A percentile compares a stretch with the other conserved stretches of the same genome.
phyloP scores from a whole-genome alignment of 2,888 invertebrate genomes.

The Kryphioiulus occultus region DNA sequence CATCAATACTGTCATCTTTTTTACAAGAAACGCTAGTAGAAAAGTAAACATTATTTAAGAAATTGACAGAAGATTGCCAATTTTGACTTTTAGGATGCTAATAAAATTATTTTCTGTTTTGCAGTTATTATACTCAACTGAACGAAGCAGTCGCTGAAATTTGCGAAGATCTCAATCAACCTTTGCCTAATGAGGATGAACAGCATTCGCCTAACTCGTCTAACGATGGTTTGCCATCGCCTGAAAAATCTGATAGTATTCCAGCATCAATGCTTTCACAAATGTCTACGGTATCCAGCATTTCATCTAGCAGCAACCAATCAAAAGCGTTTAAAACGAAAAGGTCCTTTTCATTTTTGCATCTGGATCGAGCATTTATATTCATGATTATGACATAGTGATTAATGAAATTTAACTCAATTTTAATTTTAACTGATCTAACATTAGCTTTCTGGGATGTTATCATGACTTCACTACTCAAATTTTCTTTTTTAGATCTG shows the following conservation, averaged over 20 bases:
- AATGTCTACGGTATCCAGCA: background rate
- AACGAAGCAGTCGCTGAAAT: conserved; percentile 43
- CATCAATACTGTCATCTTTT: conserved; percentile 44
- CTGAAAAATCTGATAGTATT: background rate
- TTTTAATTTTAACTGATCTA: too few species aligned
- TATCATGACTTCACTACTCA: too few species aligned
- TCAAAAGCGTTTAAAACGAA: background rate
- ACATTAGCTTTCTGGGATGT: too few species aligned
- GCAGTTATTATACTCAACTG: conserved; percentile 48
- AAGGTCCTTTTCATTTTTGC: background rate
- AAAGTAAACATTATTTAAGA: conserved; percentile 35
- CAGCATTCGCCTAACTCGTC: background rate
- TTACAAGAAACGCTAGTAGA: conserved; percentile 47
- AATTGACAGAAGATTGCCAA: background rate
- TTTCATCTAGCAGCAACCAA: conserved; percentile 43
- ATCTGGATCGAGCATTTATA: background rate
- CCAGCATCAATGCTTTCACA: background rate
- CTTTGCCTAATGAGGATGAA: background rate
- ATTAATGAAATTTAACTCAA: too few species aligned
- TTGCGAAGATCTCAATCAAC: conserved; percentile 50
- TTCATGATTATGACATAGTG: background rate
- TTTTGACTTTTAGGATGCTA: background rate
- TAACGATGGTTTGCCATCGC: background rate
- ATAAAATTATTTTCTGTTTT: background rate
- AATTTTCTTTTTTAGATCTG: conserved; percentile 32